Conservation (phyloP, 2,113 vertebrate species). For the Trogon melanurus region DNA sequence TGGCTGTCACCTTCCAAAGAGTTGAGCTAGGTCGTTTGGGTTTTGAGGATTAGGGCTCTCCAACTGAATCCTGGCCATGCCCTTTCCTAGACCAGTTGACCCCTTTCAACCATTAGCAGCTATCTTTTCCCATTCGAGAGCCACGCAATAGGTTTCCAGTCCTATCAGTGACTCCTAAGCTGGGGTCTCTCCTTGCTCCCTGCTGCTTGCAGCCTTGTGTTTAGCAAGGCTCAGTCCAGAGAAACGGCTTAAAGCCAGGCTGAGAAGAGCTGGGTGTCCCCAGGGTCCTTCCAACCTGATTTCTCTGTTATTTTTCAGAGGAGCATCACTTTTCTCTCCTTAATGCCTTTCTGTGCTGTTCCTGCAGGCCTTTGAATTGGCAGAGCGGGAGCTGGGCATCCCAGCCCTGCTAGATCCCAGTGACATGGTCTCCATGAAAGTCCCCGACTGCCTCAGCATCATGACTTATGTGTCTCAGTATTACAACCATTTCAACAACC, state of each 20-base stretch:
- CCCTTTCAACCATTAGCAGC: not conserved
- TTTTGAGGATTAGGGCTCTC: not conserved
- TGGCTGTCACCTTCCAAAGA: not conserved
- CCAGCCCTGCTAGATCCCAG: slow-evolving; percentile 93
- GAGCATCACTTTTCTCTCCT: not conserved
- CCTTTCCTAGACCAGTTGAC: not conserved
- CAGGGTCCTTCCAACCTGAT: not conserved
- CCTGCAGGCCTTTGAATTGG: slow-evolving; percentile 91
- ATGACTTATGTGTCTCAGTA: slow-evolving; percentile 98
- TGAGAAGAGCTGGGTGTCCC: not conserved
- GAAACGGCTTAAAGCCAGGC: not conserved
- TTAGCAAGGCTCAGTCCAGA: not conserved
- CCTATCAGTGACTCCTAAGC: not conserved
- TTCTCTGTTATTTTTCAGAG: not conserved
- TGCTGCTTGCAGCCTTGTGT: not conserved
- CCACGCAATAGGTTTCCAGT: not conserved
- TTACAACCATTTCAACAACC: slow-evolving; percentile 90
- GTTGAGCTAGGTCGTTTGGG: not conserved
- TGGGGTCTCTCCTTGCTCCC: not conserved
- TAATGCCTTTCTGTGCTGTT: not conserved
- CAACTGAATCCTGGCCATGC: not conserved
- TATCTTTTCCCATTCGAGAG: not conserved
- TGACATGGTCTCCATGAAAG: slow-evolving; percentile 97
- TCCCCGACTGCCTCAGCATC: slow-evolving; percentile 94
- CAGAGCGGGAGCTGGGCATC: slow-evolving; percentile 92